A percentile compares a stretch with the other conserved stretches of the same genome.
These are phyloP conservation scores for Ceyx melanurus DNA, from an alignment of 2,113 vertebrate species.

Conservation along the genomic window DNA sequence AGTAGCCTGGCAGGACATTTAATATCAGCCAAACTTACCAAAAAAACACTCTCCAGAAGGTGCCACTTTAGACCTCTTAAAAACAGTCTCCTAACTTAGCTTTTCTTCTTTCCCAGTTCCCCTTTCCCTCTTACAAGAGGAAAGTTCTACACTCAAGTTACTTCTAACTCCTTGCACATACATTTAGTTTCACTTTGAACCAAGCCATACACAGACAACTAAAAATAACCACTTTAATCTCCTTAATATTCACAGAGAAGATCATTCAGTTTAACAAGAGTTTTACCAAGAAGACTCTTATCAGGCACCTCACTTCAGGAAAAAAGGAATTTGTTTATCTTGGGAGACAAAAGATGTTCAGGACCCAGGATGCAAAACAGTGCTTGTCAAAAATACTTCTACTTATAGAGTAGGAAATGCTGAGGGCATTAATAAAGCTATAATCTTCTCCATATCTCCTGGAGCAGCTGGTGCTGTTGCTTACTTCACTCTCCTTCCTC, in stretches of 20 bases:
- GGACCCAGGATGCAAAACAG: not conserved
- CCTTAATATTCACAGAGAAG: slow-evolving; percentile 36
- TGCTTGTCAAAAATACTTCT: not conserved
- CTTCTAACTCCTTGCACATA: not conserved
- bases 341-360: not conserved
- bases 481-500: not conserved
- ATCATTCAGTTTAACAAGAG: slow-evolving; percentile 52
- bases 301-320: not conserved
- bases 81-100: not conserved
- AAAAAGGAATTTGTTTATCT: not conserved
- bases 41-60: not conserved
- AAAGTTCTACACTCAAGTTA: not conserved
- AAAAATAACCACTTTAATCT: slow-evolving; percentile 55
- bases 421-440: not conserved
- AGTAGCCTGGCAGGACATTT: not conserved
- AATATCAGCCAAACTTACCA: not conserved
- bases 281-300: slow-evolving; percentile 50
- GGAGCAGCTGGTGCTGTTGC: not conserved
- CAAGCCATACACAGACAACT: not conserved
- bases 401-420: not conserved
- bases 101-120: not conserved
- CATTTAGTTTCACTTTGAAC: not conserved
- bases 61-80: not conserved
- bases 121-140: not conserved
- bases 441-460: not conserved